A percentile compares a stretch with the other conserved stretches of the same genome.
Evolutionary conservation across 2,888 invertebrate species (phyloP).

Genomic region (Dorcus parallelipipedus): DNA sequence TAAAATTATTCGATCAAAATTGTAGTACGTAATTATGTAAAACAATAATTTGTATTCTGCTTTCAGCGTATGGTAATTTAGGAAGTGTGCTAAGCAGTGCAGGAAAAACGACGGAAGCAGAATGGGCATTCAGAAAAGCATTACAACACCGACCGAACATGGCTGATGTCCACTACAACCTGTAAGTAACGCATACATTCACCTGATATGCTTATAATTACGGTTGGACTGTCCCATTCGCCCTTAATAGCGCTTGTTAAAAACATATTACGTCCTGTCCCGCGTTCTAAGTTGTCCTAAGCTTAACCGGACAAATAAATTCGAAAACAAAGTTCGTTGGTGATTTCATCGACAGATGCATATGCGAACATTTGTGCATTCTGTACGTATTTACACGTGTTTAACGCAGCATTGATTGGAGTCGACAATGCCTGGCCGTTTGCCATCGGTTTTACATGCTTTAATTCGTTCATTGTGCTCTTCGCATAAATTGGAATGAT

Average conservation of each 20-base stretch:
- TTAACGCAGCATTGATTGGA: constrained; percentile 17
- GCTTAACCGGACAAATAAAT: neutral
- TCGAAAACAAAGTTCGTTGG: neutral
- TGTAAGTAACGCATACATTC: constrained; percentile 69
- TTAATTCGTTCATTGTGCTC: constrained; percentile 1
- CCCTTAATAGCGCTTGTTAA: constrained; percentile 12
- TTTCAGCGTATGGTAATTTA: constrained; percentile 91
- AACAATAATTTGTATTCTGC: neutral
- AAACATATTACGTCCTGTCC: constrained; percentile 12
- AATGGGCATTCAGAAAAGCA: constrained; percentile 87
- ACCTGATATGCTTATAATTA: neutral
- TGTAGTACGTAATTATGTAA: too few species aligned
- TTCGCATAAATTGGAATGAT: neutral
- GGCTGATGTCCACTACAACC: constrained; percentile 98
- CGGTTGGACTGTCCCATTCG: neutral
- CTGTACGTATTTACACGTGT: constrained; percentile 16
- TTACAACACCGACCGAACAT: constrained; percentile 90
- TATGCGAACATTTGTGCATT: constrained; percentile 3
- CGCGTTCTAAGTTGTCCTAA: neutral
- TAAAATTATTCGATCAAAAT: too few species aligned
- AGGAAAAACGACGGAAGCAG: constrained; percentile 84
- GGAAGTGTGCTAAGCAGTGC: constrained; percentile 92
- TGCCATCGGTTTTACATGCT: neutral
- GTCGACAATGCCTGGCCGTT: constrained; percentile 4
- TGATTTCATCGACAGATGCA: neutral